A percentile compares a stretch with the other conserved stretches of the same genome.
Evolutionary conservation across 2,113 vertebrate species (phyloP).

Genomic region (Leptocoma aspasia): DNA sequence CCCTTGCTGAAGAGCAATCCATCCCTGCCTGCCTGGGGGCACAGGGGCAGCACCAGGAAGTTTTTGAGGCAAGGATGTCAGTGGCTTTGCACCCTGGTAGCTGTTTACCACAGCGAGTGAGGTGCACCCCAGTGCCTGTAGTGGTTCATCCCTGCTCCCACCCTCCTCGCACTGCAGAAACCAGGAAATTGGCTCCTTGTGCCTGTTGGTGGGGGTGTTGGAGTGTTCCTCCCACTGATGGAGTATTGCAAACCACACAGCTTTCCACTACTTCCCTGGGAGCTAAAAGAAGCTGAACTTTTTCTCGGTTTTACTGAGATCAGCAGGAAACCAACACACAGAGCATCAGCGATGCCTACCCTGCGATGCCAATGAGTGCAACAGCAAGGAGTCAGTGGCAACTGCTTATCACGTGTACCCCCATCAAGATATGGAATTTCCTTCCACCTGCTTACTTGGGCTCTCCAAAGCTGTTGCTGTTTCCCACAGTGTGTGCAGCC

Average conservation of each 20-base stretch:
- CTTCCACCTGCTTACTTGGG: not conserved
- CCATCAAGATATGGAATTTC: not conserved
- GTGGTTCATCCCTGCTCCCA: not conserved
- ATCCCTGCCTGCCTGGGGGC: not conserved
- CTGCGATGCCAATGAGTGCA: not conserved
- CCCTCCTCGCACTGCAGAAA: not conserved
- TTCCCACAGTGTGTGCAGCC: not conserved
- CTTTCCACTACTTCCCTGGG: not conserved
- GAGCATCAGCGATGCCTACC: not conserved
- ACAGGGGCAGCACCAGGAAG: not conserved
- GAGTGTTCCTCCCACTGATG: not conserved
- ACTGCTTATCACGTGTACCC: not conserved
- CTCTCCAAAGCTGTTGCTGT: not conserved
- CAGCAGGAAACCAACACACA: not conserved
- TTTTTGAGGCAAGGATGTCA: not conserved
- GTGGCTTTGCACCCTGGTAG: fast-evolving
- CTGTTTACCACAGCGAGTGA: not conserved
- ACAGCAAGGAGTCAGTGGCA: not conserved
- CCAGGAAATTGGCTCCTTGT: not conserved
- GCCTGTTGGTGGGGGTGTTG: not conserved
- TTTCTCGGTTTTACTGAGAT: not conserved
- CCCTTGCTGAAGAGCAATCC: not conserved
- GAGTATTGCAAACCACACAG: not conserved
- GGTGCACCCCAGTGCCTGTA: not conserved
- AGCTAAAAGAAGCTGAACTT: not conserved